Base-by-base conservation (phyloP, 2,113 vertebrate species). In the Takifugu flavidus region DNA sequence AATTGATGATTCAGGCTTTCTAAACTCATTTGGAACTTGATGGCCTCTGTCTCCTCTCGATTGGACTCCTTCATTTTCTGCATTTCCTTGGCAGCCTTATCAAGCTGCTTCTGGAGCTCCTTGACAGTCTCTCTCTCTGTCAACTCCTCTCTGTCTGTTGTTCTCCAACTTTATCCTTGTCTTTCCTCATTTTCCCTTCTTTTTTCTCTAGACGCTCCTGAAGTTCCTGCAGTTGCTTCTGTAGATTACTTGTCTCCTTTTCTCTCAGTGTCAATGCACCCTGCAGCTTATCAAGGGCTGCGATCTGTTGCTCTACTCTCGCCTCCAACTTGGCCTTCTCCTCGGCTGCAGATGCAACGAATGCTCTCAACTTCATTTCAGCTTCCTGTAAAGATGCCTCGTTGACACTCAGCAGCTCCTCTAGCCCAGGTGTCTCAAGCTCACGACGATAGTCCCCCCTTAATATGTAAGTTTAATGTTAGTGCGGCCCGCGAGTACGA, bases 11-110 rank as follows among this genome's bases (percentile, higher is more conserved):
- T 93, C 91, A 98, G 91, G 87, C 90, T 93, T 70, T 96, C 94
- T 2, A 93, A 90, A 82, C 96, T 98, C 88, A 94, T 92, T 66
- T 97, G 95, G 89, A 98, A 98, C 88, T 92, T 96, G 68, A 93
- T 49, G 20, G 94, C 86, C 42, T 91, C 86, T 0, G 89, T 65
- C 74, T 97, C 94, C 74, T 96, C 94, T 42, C 73, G 82, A 6
- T 85, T 86, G 6, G 83, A 78, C 4, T 92, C 91, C 64, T 84
- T 90, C 46, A 91, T 63, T 44, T 55, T 90, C 65, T 91, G 85
- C 70, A 87, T 72, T 71, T 87, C 84, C 49, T 82, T 83, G 73
- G 90, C 89, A 0, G 86, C 77, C 77, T 89, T 87, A 43, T 88
- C 88, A 85, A 98, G 89, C 81, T 93, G 87, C 72, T 84, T 70